Base-by-base conservation (phyloP, 2,797 vertebrate genomes). In the Hydrophis major region DNA sequence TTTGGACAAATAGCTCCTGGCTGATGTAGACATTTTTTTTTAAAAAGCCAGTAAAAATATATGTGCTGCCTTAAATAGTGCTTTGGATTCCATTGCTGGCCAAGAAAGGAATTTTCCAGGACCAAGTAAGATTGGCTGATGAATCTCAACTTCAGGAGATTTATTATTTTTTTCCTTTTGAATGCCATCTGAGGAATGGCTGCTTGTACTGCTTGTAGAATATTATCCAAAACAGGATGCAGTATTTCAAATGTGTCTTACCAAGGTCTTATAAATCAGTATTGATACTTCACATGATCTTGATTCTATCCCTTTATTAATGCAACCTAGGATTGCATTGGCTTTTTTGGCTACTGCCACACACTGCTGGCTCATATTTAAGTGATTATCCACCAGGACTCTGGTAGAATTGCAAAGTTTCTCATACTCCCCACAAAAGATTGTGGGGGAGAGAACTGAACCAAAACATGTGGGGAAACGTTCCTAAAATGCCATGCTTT, bases 21-120 rank as follows among this genome's bases (percentile, higher is more conserved):
- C 53, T 16, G 57, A 91, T 87, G 50, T 93, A 93, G 59, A 86
- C 7, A n/a, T 28, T 47, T 91, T 90, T 47, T 89, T 90, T 91
- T 53, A 91, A 20, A 59, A 59, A 91, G 83, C 50, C 87, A 60
- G 32, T 32, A 42, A 88, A 37, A 47, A 20, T 63, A 88, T 78
- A 42, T 22, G 28, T 25, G 78, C 55, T 86, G n/a, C 56, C 74
- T 92, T 89, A 66, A 55, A 56, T 57, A 56, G 61, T n/a, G 25
- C 42, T 32, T 53, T 89, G 22, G 89, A 91, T 88, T 37, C 63
- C n/a, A 12, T n/a, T 61, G 32, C 88, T 91, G 69, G 90, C 90
- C 61, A 27, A 86, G n/a, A n/a, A 93, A 91, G 59, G 50, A 25
- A 83, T 86, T 86, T 93, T 93, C 66, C 66, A 89, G 47, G 57